Percentiles rank a stretch among this genome's conserved stretches.
Evolutionary conservation across 2,888 invertebrate genomes (phyloP).

Genomic region (Drosophila paranaensis): DNA sequence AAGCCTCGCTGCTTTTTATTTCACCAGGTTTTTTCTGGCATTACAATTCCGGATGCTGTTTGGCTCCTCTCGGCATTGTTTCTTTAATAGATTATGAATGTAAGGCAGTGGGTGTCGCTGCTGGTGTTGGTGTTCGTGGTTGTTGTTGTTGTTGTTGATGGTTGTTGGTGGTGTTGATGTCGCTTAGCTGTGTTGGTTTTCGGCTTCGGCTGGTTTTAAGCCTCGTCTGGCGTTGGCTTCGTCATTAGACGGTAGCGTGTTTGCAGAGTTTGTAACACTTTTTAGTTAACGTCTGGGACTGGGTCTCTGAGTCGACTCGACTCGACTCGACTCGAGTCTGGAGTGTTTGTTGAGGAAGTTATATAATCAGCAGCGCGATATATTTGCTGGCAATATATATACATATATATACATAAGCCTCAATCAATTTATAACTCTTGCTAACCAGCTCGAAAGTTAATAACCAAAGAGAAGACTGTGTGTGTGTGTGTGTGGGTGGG

Average conservation of each 20-base stretch:
- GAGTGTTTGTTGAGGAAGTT: slow-evolving; percentile 67
- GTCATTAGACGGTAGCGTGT: slow-evolving; percentile 70
- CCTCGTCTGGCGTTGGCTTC: slow-evolving; percentile 35
- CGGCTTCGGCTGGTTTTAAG: slow-evolving; percentile 11
- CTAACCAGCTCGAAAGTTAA: slow-evolving; percentile 67
- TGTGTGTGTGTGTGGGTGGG: slow-evolving; percentile 44
- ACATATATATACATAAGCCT: slow-evolving; percentile 36
- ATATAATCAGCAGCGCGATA: slow-evolving; percentile 65
- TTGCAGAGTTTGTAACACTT: slow-evolving; percentile 78
- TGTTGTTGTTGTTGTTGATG: slow-evolving; percentile 16
- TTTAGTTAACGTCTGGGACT: slow-evolving; percentile 41
- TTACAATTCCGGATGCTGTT: slow-evolving; percentile 74
- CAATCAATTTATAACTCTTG: slow-evolving; percentile 77
- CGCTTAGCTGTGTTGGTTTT: slow-evolving; percentile 24
- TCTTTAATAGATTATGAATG: slow-evolving; percentile 75
- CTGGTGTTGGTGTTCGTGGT: slow-evolving; percentile 25
- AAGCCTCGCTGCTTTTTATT: neutral
- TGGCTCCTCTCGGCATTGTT: slow-evolving; percentile 35
- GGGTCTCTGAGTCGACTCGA: slow-evolving; percentile 9
- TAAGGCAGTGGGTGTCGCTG: slow-evolving; percentile 69
- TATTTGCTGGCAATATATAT: slow-evolving; percentile 13
- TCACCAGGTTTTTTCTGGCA: slow-evolving; percentile 51
- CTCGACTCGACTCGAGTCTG: slow-evolving; percentile 36
- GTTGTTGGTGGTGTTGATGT: slow-evolving; percentile 47
- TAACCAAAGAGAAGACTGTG: slow-evolving; percentile 50